phyloP scores from a whole-genome alignment of 2,113 vertebrate genomes.

The Tetrax tetrax region DNA sequence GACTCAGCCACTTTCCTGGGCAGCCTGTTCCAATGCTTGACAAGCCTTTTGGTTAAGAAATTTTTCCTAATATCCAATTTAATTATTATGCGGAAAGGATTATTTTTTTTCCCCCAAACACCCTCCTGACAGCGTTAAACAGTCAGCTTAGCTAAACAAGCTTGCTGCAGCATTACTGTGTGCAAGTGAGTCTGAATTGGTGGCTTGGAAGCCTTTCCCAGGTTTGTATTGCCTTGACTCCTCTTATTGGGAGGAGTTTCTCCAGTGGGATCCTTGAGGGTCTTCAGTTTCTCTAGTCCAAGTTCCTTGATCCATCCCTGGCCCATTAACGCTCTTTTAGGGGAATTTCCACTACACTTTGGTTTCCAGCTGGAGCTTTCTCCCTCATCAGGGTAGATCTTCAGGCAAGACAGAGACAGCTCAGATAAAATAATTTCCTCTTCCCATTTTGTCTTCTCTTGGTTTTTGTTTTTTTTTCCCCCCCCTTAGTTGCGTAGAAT shows the following conservation, averaged over 20 bases:
- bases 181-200: neutral
- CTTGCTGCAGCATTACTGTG: neutral
- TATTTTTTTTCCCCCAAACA: neutral
- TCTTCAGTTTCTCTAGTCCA: neutral
- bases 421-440: neutral
- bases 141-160: neutral
- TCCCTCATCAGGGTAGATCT: neutral
- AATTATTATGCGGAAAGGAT: neutral
- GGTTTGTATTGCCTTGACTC: neutral
- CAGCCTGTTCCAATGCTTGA: no score
- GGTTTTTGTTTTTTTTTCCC: neutral
- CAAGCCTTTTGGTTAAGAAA: no score
- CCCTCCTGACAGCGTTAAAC: neutral
- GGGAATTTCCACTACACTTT: neutral
- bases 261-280: neutral
- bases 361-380: neutral
- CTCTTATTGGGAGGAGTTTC: neutral
- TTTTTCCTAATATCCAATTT: no score
- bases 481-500: slow-evolving; percentile 87
- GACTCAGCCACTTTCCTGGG: no score
- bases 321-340: fast-evolving
- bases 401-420: neutral
- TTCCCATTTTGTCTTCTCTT: slow-evolving; percentile 16
- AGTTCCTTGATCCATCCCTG: neutral
- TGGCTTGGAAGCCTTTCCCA: neutral